Evolutionary conservation across 2,888 invertebrate genomes (phyloP).

Genomic region (Spatulosminthurus flaviceps): DNA sequence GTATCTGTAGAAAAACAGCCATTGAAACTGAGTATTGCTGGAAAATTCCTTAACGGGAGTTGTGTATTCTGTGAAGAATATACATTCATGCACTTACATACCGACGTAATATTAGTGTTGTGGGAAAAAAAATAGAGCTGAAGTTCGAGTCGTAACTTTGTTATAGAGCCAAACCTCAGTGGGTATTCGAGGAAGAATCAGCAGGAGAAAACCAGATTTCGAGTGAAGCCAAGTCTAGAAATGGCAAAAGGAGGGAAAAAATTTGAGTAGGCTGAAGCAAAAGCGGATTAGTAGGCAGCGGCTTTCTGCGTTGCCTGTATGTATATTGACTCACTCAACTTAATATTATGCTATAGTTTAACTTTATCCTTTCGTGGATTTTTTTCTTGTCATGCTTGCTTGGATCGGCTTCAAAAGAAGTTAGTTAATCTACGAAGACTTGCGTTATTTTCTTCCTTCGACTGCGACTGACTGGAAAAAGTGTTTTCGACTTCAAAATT

Average conservation of each 20-base stretch:
- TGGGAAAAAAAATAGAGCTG: not conserved
- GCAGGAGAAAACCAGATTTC: slow-evolving; percentile 14
- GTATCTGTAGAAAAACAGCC: not conserved
- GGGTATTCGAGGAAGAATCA: slow-evolving; percentile 1
- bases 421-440: not conserved
- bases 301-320: no score
- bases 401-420: slow-evolving; percentile 2
- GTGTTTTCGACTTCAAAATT: not conserved
- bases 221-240: slow-evolving; percentile 14
- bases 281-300: not conserved
- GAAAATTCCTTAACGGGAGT: slow-evolving; percentile 18
- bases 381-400: slow-evolving; percentile 9
- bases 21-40: not conserved
- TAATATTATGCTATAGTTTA: no score
- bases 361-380: slow-evolving; percentile 11
- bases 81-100: no score
- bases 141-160: not conserved
- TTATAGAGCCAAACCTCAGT: not conserved
- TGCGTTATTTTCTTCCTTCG: not conserved
- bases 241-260: slow-evolving; percentile 14
- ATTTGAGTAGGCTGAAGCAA: not conserved
- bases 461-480: not conserved
- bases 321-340: no score
- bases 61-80: not conserved
- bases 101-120: no score